Evolutionary conservation across 2,888 invertebrate genomes (phyloP), one percentile per base, ranked within the genome.

Genomic region (Lithophane semibrunnea): DNA sequence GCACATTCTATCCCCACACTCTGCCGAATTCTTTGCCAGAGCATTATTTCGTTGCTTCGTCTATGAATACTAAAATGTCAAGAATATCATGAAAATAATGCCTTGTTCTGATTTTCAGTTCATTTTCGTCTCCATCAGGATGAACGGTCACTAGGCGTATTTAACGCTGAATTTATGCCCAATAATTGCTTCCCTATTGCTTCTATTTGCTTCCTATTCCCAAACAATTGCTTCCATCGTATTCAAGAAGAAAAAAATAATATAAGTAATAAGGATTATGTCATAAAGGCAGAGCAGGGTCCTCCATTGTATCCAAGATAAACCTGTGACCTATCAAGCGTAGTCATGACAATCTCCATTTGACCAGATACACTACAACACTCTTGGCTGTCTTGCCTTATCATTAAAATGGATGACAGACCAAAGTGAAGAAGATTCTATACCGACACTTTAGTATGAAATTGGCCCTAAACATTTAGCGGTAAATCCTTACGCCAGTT

Each of bases 401-500:
- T 47, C 44, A 74, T 44, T 63, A 54, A 21, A 18, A 54, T 29
- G 24, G 3, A 10, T 18, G 12, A 42, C 10, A 63, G 29, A 71
- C 52, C 64, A 73, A 73, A 79, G 64, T 13, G 12, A 44, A 44
- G 58, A 37, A 21, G 3, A 37, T 37, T 37, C 37, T 37, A 5
- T 3, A n/a, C 12, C 10, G 24, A 61, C 21, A 72, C 24, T 64
- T 64, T 49, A 58, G 42, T 52, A 52, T 52, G 18, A 72, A 79
- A 72, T 63, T 12, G 47, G 21, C 47, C 24, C 37, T 70, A 56
- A 78, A 78, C 12, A 63, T 70, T 77, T 63, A 18, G 75, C 47
- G 37, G 47, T 60, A 78, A 71, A 79, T 56, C 71, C 64, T 72
- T 7, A 29, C 12, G n/a, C 12, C 47, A 70, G 49, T 49, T 75